Conservation (phyloP, 2,113 vertebrate genomes). For the Xyrauchen texanus region DNA sequence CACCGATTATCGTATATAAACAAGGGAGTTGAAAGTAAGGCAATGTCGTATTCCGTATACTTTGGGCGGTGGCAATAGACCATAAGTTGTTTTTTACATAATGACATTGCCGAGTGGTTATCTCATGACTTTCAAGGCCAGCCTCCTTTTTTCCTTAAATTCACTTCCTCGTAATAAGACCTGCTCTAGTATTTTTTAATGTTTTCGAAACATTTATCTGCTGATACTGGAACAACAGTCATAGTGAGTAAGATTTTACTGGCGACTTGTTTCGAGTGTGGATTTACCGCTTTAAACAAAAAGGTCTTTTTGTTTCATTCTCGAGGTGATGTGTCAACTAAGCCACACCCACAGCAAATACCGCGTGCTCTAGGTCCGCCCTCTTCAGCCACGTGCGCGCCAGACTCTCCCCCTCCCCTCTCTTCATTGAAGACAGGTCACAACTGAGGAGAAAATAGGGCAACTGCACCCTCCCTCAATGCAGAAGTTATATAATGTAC, state of each 20-base stretch:
- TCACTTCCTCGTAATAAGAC: too few relatives aligned
- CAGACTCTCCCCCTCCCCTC: constrained; percentile 51
- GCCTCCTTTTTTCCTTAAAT: constrained; percentile 53
- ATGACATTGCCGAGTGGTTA: constrained; percentile 68
- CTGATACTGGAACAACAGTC: background rate
- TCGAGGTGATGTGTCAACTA: constrained; percentile 78
- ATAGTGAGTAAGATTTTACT: background rate
- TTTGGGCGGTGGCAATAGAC: constrained; percentile 73
- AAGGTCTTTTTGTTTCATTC: constrained; percentile 61
- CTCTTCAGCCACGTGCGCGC: constrained; percentile 65
- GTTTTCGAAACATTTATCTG: background rate
- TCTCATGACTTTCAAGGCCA: constrained; percentile 71
- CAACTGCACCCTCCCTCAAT: constrained; percentile 55
- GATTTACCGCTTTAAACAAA: constrained; percentile 36
- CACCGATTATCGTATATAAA: background rate
- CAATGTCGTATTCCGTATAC: constrained; percentile 27
- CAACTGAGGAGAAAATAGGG: constrained; percentile 64
- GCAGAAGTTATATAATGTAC: constrained; percentile 70
- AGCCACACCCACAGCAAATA: constrained; percentile 57
- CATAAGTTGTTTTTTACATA: constrained; percentile 69
- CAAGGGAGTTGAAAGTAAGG: background rate
- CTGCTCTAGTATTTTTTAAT: background rate
- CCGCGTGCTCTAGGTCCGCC: constrained; percentile 62
- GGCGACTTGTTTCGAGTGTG: background rate
- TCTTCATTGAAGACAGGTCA: constrained; percentile 64